A percentile compares a stretch with the other conserved stretches of the same genome.
These are phyloP conservation scores for Proteles cristata DNA, from an alignment of 2,113 vertebrate species.

Conservation along the genomic window DNA sequence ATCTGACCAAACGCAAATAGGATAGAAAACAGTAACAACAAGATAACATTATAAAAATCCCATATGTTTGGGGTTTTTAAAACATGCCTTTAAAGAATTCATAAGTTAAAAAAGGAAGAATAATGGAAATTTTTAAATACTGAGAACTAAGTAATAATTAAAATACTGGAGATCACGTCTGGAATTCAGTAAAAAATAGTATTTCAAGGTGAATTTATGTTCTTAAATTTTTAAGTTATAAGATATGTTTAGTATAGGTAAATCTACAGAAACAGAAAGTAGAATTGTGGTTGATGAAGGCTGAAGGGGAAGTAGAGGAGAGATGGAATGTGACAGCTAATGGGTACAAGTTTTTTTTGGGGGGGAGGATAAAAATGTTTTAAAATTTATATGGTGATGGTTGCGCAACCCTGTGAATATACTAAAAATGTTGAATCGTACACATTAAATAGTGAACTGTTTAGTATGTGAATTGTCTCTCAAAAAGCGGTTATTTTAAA, in stretches of 20 bases:
- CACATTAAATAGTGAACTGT: background rate
- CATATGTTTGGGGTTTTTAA: conserved; percentile 11
- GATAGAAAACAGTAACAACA: conserved; percentile 34
- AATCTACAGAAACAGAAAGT: background rate
- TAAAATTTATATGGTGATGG: background rate
- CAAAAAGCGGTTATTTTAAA: background rate
- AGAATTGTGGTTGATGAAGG: background rate
- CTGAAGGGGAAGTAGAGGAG: background rate
- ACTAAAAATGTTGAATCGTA: background rate
- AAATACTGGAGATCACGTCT: background rate
- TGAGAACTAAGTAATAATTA: background rate
- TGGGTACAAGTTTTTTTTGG: background rate
- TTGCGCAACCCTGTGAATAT: background rate
- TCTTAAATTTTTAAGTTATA: background rate
- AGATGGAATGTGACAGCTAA: background rate
- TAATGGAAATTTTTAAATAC: background rate
- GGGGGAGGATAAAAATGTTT: background rate
- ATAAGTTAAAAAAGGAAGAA: background rate
- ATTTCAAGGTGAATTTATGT: background rate
- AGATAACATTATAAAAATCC: background rate
- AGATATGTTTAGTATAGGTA: background rate
- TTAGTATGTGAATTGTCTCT: background rate
- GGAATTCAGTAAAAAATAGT: background rate
- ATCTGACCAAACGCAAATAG: conserved; percentile 7
- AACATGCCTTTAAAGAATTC: conserved; percentile 3